These are phyloP conservation scores for Liparis tanakae DNA, from an alignment of 2,797 vertebrate genomes.

Conservation along the genomic window DNA sequence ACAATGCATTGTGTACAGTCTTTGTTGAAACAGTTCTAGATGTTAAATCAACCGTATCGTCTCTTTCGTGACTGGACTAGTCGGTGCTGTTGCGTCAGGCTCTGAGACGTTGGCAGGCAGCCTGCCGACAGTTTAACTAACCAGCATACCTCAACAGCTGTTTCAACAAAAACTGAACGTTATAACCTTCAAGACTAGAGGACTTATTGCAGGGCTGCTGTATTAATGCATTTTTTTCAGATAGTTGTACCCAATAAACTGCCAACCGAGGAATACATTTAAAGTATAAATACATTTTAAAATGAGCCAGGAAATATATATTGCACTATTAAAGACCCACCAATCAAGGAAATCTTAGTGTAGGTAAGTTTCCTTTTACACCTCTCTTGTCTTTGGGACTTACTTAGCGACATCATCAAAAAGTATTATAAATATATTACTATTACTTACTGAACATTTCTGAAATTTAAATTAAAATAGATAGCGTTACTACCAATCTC, in stretches of 20 bases:
- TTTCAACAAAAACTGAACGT: slow-evolving; percentile 6
- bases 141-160: neutral
- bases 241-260: slow-evolving; percentile 10
- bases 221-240: neutral
- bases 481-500: slow-evolving; percentile 27
- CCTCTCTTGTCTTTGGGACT: neutral
- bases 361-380: neutral
- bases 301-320: neutral
- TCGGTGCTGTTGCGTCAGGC: neutral
- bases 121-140: neutral
- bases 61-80: neutral
- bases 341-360: neutral
- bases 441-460: slow-evolving; percentile 5
- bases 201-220: slow-evolving; percentile 2
- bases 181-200: neutral
- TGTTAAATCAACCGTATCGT: neutral
- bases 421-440: slow-evolving; percentile 38
- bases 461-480: slow-evolving; percentile 6
- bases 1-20: neutral
- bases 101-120: neutral
- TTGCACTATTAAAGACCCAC: neutral
- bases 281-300: slow-evolving; percentile 3
- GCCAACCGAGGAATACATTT: neutral
- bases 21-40: neutral
- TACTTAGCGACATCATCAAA: slow-evolving; percentile 13